Conservation (phyloP, 2,113 vertebrate genomes). For the Carassius auratus region DNA sequence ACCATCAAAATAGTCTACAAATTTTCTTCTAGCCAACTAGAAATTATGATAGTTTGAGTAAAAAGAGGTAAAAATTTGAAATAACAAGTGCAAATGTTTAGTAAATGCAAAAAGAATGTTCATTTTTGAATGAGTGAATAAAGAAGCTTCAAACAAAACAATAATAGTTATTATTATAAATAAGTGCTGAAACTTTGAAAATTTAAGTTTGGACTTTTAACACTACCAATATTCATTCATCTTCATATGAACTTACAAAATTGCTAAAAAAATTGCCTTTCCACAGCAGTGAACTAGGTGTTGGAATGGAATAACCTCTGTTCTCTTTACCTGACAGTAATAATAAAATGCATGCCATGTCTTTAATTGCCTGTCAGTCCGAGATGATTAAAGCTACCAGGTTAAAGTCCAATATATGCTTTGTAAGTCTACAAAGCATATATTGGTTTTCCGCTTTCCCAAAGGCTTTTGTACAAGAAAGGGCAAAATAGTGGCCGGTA, state of each 20-base stretch:
- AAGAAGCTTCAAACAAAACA: too few species aligned
- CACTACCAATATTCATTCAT: neutral
- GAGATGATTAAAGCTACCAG: constrained; percentile 39
- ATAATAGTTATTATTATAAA: too few species aligned
- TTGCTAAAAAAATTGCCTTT: neutral
- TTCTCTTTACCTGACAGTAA: neutral
- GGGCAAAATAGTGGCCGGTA: neutral
- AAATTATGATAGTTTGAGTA: neutral
- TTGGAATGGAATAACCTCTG: constrained; percentile 18
- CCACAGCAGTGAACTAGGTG: neutral
- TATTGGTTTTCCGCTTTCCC: constrained; percentile 35
- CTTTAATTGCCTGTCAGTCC: constrained; percentile 54
- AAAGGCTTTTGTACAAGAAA: constrained; percentile 37
- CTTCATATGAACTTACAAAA: neutral
- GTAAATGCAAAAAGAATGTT: neutral
- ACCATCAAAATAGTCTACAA: neutral
- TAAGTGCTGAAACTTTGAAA: too few species aligned
- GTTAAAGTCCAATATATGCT: constrained; percentile 7
- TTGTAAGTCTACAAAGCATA: constrained; percentile 42
- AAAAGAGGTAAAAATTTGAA: neutral
- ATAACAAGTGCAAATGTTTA: neutral
- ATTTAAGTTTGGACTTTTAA: neutral
- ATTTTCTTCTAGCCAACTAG: too few species aligned
- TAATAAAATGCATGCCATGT: constrained; percentile 29
- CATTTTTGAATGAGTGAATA: neutral